Conservation (phyloP, 2,888 invertebrate species). For the Dolichomitus sp. region DNA sequence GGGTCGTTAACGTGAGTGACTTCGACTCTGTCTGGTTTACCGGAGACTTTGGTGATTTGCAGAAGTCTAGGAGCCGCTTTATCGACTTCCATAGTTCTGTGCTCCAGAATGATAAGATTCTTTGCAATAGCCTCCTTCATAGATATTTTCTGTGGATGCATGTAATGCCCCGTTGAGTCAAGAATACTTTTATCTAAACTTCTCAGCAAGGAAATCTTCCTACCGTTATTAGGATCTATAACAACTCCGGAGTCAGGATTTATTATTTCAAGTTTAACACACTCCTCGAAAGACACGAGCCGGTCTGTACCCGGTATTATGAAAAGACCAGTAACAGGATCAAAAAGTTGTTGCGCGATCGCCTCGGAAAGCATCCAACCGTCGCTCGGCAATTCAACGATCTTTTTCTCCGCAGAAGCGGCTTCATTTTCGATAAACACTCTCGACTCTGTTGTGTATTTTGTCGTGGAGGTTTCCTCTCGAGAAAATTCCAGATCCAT, state of each 20-base stretch:
- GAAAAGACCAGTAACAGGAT: slow-evolving; percentile 94
- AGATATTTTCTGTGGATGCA: slow-evolving; percentile 88
- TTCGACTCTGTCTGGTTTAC: slow-evolving; percentile 91
- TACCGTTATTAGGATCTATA: slow-evolving; percentile 91
- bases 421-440: slow-evolving; percentile 73
- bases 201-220: slow-evolving; percentile 90
- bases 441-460: slow-evolving; percentile 68
- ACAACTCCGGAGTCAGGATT: slow-evolving; percentile 94
- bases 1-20: too few relatives aligned
- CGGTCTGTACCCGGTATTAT: slow-evolving; percentile 95
- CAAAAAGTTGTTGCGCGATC: slow-evolving; percentile 93
- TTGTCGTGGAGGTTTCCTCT: slow-evolving; percentile 43
- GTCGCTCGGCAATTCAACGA: slow-evolving; percentile 93
- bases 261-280: slow-evolving; percentile 94
- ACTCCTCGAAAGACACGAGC: slow-evolving; percentile 94
- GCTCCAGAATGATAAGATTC: slow-evolving; percentile 89
- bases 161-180: slow-evolving; percentile 93
- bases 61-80: slow-evolving; percentile 89
- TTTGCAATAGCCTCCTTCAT: slow-evolving; percentile 92
- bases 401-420: slow-evolving; percentile 89
- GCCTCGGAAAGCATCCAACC: slow-evolving; percentile 95
- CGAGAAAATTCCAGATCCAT: slow-evolving; percentile 29
- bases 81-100: slow-evolving; percentile 86
- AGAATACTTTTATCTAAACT: slow-evolving; percentile 94
- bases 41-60: slow-evolving; percentile 91